Conservation (phyloP, 1,140 invertebrate genomes). For the Drosophila ercepeae region DNA sequence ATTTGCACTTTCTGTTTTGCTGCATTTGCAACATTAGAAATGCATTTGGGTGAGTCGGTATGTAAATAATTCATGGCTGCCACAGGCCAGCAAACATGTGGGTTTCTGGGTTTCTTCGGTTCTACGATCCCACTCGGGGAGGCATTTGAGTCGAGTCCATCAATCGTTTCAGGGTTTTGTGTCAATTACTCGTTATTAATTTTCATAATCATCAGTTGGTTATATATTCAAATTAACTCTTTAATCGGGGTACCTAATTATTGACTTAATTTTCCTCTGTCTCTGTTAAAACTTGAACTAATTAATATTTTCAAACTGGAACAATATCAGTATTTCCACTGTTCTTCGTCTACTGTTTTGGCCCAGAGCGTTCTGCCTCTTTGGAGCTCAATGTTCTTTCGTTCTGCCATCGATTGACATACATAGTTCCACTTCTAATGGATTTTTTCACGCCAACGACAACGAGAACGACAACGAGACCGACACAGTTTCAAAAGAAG, state of each 20-base stretch:
- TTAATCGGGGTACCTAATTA: neutral
- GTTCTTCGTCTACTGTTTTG: slow-evolving; percentile 24
- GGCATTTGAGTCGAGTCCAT: slow-evolving; percentile 10
- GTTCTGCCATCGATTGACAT: slow-evolving; percentile 74
- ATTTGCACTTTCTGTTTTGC: slow-evolving; percentile 64
- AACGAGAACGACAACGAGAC: slow-evolving; percentile 47
- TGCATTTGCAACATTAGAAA: slow-evolving; percentile 56
- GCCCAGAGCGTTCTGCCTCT: slow-evolving; percentile 16
- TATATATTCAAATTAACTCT: neutral
- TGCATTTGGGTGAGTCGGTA: slow-evolving; percentile 65
- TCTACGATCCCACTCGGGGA: slow-evolving; percentile 15
- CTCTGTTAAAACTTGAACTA: neutral
- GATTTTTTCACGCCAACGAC: slow-evolving; percentile 76
- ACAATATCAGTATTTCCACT: slow-evolving; percentile 1
- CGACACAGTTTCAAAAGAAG: slow-evolving; percentile 68
- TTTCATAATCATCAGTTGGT: neutral
- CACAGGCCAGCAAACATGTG: slow-evolving; percentile 31
- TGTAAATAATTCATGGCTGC: slow-evolving; percentile 73
- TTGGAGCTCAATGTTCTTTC: slow-evolving; percentile 55
- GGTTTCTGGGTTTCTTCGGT: slow-evolving; percentile 14
- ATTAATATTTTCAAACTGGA: slow-evolving; percentile 17
- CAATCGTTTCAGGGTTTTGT: slow-evolving; percentile 6
- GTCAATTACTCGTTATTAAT: neutral
- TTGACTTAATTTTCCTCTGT: neutral
- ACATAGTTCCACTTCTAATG: slow-evolving; percentile 79